A percentile compares a stretch with the other conserved stretches of the same genome.
Evolutionary conservation across 2,113 vertebrate genomes (phyloP).

Genomic region (Axis porcinus): DNA sequence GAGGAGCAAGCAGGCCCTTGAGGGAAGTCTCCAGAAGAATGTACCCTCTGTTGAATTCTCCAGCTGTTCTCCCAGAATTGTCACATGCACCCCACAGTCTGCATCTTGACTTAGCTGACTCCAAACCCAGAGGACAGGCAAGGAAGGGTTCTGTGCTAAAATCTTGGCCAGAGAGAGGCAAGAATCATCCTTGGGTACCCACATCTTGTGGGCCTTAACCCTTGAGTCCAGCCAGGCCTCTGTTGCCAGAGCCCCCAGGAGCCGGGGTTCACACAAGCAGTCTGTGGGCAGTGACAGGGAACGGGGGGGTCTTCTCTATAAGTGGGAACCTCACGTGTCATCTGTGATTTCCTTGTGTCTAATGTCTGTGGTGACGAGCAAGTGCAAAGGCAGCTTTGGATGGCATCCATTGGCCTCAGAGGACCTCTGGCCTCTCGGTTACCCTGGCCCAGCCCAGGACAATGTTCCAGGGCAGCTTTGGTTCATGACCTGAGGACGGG

Average conservation of each 20-base stretch:
- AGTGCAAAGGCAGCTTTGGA: fast-evolving
- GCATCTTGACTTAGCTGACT: neutral
- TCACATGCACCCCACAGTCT: neutral
- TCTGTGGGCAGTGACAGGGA: neutral
- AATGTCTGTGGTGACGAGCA: neutral
- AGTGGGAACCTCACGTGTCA: neutral
- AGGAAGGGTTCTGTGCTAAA: neutral
- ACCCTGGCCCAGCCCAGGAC: too few relatives aligned
- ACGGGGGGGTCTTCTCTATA: fast-evolving
- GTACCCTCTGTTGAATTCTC: neutral
- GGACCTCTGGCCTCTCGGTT: neutral
- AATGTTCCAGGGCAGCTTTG: neutral
- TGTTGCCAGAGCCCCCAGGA: neutral
- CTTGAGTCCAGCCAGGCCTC: neutral
- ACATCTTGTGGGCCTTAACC: neutral
- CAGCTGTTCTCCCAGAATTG: neutral
- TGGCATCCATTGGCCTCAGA: fast-evolving
- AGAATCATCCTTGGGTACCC: neutral
- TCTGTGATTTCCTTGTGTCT: neutral
- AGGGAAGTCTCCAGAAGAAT: too few relatives aligned
- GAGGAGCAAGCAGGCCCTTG: neutral
- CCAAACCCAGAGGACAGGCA: too few relatives aligned
- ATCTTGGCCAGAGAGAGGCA: neutral
- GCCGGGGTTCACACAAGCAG: neutral
- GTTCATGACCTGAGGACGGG: neutral